phyloP scores from a whole-genome alignment of 2,113 vertebrate species.

The Silurus asotus region DNA sequence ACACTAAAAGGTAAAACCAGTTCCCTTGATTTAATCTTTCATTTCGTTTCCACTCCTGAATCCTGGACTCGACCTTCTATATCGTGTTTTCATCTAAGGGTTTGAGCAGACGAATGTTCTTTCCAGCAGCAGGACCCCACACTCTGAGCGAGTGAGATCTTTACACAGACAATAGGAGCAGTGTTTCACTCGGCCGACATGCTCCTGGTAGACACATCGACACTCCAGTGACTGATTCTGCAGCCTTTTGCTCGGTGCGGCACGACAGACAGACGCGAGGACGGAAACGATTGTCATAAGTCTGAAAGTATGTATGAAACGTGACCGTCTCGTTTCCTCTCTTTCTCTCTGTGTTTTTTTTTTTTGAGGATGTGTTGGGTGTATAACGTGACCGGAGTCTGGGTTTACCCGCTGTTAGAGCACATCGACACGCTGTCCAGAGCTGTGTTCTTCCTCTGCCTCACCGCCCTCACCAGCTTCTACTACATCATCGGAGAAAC shows the following conservation, averaged over 20 bases:
- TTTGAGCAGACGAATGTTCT: neutral
- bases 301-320: neutral
- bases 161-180: conserved; percentile 33
- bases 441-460: conserved; percentile 80
- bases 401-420: conserved; percentile 94
- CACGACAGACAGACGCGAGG: conserved; percentile 23
- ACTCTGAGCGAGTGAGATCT: neutral
- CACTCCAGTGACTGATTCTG: conserved; percentile 34
- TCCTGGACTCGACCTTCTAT: neutral
- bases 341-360: conserved; percentile 44
- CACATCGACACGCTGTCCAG: conserved; percentile 81
- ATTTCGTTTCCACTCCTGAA: neutral
- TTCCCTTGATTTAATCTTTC: neutral
- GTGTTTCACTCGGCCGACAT: conserved; percentile 29
- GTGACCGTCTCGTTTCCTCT: conserved; percentile 6
- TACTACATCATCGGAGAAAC: conserved; percentile 91
- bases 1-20: neutral
- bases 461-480: conserved; percentile 77
- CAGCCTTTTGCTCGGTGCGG: conserved; percentile 17
- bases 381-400: conserved; percentile 92
- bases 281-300: neutral
- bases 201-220: conserved; percentile 48
- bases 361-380: conserved; percentile 91
- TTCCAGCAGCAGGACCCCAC: neutral
- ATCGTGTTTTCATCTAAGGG: conserved; percentile 1